These are phyloP conservation scores for Aphaenogaster rudis DNA, from an alignment of 1,140 invertebrate species.

Conservation along the genomic window DNA sequence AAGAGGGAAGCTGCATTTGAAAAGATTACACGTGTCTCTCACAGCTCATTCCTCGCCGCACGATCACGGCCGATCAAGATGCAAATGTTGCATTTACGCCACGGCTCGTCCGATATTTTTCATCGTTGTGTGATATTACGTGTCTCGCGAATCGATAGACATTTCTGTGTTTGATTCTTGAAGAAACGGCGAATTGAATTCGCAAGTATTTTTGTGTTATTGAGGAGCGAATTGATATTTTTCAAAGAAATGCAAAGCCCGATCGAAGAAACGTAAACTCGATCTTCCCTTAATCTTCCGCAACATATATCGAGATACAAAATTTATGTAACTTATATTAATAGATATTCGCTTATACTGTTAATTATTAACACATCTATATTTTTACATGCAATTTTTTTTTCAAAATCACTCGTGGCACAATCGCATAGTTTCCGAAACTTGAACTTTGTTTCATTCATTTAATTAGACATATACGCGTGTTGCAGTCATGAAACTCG, in stretches of 20 bases:
- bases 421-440: not conserved
- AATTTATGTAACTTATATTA: not conserved
- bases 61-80: not conserved
- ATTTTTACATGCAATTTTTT: not conserved
- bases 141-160: not conserved
- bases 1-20: not conserved
- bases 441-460: slow-evolving; percentile 46
- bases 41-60: not conserved
- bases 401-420: not conserved
- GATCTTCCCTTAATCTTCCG: not conserved
- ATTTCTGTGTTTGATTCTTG: not conserved
- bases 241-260: not conserved
- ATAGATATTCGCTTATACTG: not conserved
- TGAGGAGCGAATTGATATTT: not conserved
- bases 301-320: not conserved
- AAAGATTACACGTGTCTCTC: not conserved
- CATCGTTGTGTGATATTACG: not conserved
- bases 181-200: not conserved
- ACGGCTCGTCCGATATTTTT: not conserved
- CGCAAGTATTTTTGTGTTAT: not conserved
- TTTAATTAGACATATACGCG: slow-evolving; percentile 23
- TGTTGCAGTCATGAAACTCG: slow-evolving; percentile 79
- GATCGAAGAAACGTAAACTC: too few species aligned
- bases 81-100: not conserved
- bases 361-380: not conserved